Evolutionary conservation across 2,797 vertebrate species (phyloP).

Genomic region (Eurystomus glaucurus): DNA sequence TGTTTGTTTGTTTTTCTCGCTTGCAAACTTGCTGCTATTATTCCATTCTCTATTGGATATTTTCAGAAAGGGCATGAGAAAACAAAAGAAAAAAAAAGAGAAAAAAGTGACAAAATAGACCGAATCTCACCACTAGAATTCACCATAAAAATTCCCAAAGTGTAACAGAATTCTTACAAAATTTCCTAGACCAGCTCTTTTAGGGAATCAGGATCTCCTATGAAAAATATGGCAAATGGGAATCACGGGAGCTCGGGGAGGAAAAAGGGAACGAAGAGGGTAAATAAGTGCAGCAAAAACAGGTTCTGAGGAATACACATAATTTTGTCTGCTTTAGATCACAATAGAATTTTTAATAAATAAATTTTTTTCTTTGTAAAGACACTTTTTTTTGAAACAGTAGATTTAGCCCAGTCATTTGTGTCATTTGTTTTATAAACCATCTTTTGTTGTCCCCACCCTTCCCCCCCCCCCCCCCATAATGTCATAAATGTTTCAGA

Average conservation of each 20-base stretch:
- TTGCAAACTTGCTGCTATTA: slow-evolving; percentile 94
- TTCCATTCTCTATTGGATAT: slow-evolving; percentile 88
- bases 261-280: slow-evolving; percentile 75
- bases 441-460: slow-evolving; percentile 85
- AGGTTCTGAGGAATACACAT: slow-evolving; percentile 93
- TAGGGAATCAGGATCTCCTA: slow-evolving; percentile 88
- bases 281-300: slow-evolving; percentile 91
- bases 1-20: slow-evolving; percentile 76
- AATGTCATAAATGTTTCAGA: slow-evolving; percentile 90
- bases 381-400: slow-evolving; percentile 99
- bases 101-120: slow-evolving; percentile 88
- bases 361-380: slow-evolving; percentile 99
- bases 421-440: slow-evolving; percentile 91
- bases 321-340: slow-evolving; percentile 96
- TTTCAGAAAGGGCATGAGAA: slow-evolving; percentile 80
- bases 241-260: slow-evolving; percentile 64
- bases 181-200: slow-evolving; percentile 89
- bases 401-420: slow-evolving; percentile 97
- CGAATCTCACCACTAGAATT: slow-evolving; percentile 89
- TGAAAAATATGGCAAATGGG: slow-evolving; percentile 86
- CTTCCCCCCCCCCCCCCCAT: slow-evolving; percentile 69
- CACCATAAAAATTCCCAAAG: slow-evolving; percentile 90
- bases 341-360: slow-evolving; percentile 99
- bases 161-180: slow-evolving; percentile 88
- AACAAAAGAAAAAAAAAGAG: slow-evolving; percentile 84